These are phyloP conservation scores for Illadopsis cleaveri DNA, from an alignment of 2,113 vertebrate species.

Conservation along the genomic window DNA sequence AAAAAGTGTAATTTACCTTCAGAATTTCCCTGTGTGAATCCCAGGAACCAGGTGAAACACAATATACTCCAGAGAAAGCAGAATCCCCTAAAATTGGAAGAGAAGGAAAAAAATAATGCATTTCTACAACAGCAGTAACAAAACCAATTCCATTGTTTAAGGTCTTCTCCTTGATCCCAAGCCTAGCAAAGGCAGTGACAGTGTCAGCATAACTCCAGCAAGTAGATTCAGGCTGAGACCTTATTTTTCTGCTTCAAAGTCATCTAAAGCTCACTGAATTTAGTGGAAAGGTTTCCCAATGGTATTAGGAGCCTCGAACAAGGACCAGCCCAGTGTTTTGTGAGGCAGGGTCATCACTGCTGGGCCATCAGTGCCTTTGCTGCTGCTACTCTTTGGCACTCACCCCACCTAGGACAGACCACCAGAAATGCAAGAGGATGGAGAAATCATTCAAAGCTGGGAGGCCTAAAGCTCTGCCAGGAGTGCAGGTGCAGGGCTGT, in stretches of 20 bases:
- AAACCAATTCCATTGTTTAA: not conserved
- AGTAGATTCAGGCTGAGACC: not conserved
- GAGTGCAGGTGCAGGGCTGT: accelerated
- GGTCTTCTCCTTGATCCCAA: not conserved
- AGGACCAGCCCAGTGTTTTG: not conserved
- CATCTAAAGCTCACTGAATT: not conserved
- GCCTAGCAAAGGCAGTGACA: not conserved
- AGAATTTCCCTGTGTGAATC: constrained; percentile 88
- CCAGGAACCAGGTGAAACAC: constrained; percentile 90
- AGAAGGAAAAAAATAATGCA: constrained; percentile 52
- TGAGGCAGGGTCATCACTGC: not conserved
- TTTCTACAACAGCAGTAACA: not conserved
- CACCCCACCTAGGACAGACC: not conserved
- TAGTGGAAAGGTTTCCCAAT: not conserved
- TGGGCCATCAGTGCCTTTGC: not conserved
- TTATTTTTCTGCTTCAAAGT: not conserved
- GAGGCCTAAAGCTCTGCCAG: not conserved
- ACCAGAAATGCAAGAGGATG: not conserved
- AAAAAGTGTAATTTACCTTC: constrained; percentile 83
- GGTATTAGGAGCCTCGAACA: not conserved
- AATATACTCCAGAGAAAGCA: constrained; percentile 90
- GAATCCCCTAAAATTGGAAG: constrained; percentile 82
- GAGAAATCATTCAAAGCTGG: not conserved
- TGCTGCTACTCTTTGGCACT: not conserved
- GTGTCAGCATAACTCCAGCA: not conserved